These are phyloP conservation scores for Balanococcus diminutus DNA, from an alignment of 2,888 invertebrate genomes.

Conservation along the genomic window DNA sequence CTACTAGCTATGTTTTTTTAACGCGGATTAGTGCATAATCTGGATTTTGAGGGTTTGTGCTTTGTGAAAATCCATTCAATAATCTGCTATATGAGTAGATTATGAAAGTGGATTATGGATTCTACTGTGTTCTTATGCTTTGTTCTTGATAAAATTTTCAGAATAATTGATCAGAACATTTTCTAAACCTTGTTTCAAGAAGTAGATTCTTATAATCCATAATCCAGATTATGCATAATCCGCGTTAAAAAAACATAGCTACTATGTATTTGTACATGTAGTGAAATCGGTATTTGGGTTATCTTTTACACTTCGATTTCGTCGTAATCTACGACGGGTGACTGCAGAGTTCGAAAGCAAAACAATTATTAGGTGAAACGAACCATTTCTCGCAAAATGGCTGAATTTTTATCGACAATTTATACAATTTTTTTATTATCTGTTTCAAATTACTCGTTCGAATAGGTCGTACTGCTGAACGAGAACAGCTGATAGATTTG, in stretches of 20 bases:
- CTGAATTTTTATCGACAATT: neutral
- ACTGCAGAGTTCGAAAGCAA: neutral
- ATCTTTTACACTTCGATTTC: neutral
- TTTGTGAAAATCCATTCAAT: too few relatives aligned
- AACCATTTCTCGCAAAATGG: neutral
- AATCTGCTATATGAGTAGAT: too few relatives aligned
- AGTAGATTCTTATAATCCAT: too few relatives aligned
- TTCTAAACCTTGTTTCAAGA: too few relatives aligned
- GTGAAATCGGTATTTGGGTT: neutral
- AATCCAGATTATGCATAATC: too few relatives aligned
- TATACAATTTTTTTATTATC: constrained; percentile 2
- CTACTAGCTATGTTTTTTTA: too few relatives aligned
- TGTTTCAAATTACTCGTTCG: neutral
- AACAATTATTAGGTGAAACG: neutral
- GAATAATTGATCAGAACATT: too few relatives aligned
- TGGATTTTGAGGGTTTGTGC: too few relatives aligned
- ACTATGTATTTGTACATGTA: neutral
- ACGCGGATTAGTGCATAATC: neutral
- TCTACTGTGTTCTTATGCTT: too few relatives aligned
- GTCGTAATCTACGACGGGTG: neutral
- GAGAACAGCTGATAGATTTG: neutral
- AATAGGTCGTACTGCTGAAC: neutral
- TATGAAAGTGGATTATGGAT: too few relatives aligned
- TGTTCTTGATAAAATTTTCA: too few relatives aligned
- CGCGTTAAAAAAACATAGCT: too few relatives aligned